phyloP scores from a whole-genome alignment of 1,140 invertebrate species.

The Micrasema longulum region DNA sequence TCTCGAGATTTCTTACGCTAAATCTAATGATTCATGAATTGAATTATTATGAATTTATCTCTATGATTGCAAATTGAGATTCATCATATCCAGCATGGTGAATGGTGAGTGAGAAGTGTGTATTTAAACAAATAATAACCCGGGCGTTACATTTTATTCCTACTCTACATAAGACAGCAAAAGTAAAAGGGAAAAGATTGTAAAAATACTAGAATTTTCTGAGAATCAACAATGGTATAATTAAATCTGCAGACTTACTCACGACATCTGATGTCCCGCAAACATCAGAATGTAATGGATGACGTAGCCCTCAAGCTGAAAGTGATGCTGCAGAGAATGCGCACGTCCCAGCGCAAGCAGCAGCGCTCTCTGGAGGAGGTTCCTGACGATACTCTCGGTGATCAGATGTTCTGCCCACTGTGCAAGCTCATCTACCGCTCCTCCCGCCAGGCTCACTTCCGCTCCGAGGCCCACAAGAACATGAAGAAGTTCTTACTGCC shows the following conservation, averaged over 20 bases:
- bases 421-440: slow-evolving; percentile 86
- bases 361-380: slow-evolving; percentile 79
- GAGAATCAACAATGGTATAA: no score
- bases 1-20: no score
- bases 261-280: slow-evolving; percentile 76
- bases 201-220: no score
- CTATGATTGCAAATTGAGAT: no score
- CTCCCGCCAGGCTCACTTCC: slow-evolving; percentile 78
- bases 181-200: no score
- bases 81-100: no score
- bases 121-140: no score
- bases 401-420: slow-evolving; percentile 79
- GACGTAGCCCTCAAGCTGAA: slow-evolving; percentile 78
- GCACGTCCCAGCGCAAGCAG: slow-evolving; percentile 77
- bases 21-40: no score
- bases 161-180: no score
- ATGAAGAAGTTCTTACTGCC: slow-evolving; percentile 87
- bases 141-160: no score
- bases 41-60: no score
- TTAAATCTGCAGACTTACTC: slow-evolving; percentile 72
- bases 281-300: slow-evolving; percentile 78
- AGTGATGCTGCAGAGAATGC: slow-evolving; percentile 77
- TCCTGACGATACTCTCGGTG: slow-evolving; percentile 73
- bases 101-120: no score
- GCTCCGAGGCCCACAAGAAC: slow-evolving; percentile 80